Percentiles rank a stretch among this genome's conserved stretches.
These are phyloP conservation scores for Ctena decussata DNA, from an alignment of 2,888 invertebrate genomes.

Conservation along the genomic window DNA sequence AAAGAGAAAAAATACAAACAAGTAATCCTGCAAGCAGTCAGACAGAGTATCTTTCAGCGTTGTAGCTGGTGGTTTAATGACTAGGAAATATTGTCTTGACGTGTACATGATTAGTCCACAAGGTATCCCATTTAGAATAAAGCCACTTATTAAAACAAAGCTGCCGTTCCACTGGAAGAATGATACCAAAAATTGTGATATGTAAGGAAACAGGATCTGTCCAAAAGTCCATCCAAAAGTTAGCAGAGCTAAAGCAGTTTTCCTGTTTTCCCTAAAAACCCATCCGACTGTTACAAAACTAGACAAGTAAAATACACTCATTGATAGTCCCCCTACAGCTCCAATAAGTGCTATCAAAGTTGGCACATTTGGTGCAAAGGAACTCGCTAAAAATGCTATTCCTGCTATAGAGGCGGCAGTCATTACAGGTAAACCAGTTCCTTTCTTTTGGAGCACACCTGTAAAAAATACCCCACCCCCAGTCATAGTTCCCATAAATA, in stretches of 20 bases:
- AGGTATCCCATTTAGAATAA: conserved; percentile 39
- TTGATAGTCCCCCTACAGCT: conserved; percentile 25
- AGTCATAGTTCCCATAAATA: conserved; percentile 28
- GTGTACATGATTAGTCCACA: conserved; percentile 36
- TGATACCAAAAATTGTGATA: conserved; percentile 24
- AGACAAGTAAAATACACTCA: conserved; percentile 34
- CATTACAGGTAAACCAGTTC: conserved; percentile 39
- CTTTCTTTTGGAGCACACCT: conserved; percentile 13
- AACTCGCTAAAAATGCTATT: conserved; percentile 17
- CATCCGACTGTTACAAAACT: conserved; percentile 41
- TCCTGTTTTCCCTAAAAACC: conserved; percentile 28
- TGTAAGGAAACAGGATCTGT: conserved; percentile 30
- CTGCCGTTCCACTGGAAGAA: conserved; percentile 29
- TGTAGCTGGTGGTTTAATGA: not conserved
- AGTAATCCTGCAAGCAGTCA: conserved; percentile 27
- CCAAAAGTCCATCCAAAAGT: conserved; percentile 42
- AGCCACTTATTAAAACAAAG: conserved; percentile 32
- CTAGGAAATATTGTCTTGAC: conserved; percentile 7
- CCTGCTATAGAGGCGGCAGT: conserved; percentile 15
- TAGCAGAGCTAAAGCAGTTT: conserved; percentile 23
- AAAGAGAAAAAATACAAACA: conserved; percentile 29
- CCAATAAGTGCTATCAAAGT: conserved; percentile 43
- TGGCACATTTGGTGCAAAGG: conserved; percentile 41
- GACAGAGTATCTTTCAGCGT: not conserved
- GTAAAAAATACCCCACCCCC: conserved; percentile 41